A percentile compares a stretch with the other conserved stretches of the same genome.
Conservation (phyloP, 1,140 invertebrate genomes). For the Psilanteris sp. region DNA sequence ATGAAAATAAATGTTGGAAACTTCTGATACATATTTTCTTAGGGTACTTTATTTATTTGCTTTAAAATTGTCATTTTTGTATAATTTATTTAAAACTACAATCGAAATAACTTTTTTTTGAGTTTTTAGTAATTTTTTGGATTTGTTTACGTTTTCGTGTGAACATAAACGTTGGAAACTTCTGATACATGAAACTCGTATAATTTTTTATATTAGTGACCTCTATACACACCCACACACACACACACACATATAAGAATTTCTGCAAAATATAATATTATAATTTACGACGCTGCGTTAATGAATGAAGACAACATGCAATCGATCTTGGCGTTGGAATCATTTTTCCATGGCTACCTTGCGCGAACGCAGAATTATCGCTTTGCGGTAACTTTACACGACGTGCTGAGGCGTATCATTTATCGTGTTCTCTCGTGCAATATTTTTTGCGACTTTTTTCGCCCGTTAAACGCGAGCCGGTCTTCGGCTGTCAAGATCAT, state of each 20-base stretch:
- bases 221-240: too few relatives aligned
- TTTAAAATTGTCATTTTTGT: too few relatives aligned
- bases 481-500: slow-evolving; percentile 24
- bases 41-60: too few relatives aligned
- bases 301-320: slow-evolving; percentile 6
- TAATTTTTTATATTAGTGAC: too few relatives aligned
- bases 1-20: too few relatives aligned
- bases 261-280: not conserved
- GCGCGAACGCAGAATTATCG: slow-evolving; percentile 43
- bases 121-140: too few relatives aligned
- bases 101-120: too few relatives aligned
- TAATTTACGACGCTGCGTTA: not conserved
- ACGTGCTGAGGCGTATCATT: slow-evolving; percentile 36
- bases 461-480: slow-evolving; percentile 17
- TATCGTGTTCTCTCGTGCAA: slow-evolving; percentile 32
- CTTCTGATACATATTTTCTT: too few relatives aligned
- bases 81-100: too few relatives aligned
- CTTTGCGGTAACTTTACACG: slow-evolving; percentile 54
- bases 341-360: slow-evolving; percentile 30
- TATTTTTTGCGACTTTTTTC: slow-evolving; percentile 23
- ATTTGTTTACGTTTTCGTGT: too few relatives aligned
- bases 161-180: too few relatives aligned
- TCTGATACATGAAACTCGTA: too few relatives aligned
- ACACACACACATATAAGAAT: not conserved
- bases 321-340: slow-evolving; percentile 29